Evolutionary conservation across 2,888 invertebrate genomes (phyloP), one percentile per base, ranked within the genome.

Genomic region (Amphipyra berbera): DNA sequence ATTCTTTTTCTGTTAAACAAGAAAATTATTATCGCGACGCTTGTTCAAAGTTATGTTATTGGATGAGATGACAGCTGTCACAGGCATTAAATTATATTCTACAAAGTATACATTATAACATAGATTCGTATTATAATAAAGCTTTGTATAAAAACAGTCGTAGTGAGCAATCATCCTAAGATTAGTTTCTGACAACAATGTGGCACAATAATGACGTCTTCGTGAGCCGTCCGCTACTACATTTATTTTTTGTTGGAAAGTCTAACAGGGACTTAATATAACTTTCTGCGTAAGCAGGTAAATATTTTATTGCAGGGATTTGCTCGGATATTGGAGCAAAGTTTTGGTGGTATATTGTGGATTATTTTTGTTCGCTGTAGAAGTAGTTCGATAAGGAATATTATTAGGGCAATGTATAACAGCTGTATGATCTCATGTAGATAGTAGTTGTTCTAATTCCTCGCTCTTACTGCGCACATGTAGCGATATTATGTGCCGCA

Each of bases 121-220:
- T 21, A 2, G 1, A 21, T 21, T 21, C 3, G 3, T 21, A 21
- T 21, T 21, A 21, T 21, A 21, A 2, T 21, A 21, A 21, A 21
- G 21, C n/a, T n/a, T n/a, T n/a, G n/a, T 21, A 21, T 21, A 21
- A 21, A 50, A 14, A 50, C 40, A 65, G n/a, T 10, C 0, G n/a
- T 9, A 35, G 33, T 14, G 40, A 30, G 38, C 15, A 50, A 57
- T 50, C 35, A 38, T 38, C 37, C 9, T 41, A 14, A 50, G 50
- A 61, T 73, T 62, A 55, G 44, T 70, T 57, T 38, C 10, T 14
- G 45, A 45, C 56, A 45, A 70, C 55, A 70, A 73, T 57, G 12
- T 38, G 7, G 15, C 48, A 30, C 44, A 58, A 59, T 69, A 45
- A 61, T 53, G 30, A 66, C 33, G 53, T 55, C 44, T 55, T 50